Base-by-base conservation (phyloP, 2,113 vertebrate species). In the Rhadina sibilatrix region DNA sequence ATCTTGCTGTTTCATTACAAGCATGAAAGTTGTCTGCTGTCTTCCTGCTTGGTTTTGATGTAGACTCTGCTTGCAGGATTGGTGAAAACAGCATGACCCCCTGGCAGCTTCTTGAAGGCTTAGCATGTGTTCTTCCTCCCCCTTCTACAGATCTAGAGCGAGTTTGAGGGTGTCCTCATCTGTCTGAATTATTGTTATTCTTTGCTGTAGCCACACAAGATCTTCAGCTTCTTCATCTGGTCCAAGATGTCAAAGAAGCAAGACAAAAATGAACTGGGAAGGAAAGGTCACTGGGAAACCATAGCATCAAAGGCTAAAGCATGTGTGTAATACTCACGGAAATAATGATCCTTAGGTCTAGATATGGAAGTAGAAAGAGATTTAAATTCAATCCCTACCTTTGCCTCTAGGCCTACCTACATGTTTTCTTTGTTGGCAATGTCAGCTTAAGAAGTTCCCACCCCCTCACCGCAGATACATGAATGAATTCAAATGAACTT, bases 401-500 rank as follows among this genome's bases (percentile, higher is more conserved):
- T 68, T 89, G 65, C 49, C 38, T 85, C 65, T 84, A 64, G 88
- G 53, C 27, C 61, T 71, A 22, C 42, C 54, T 71, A 68, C 30
- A 2, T 53, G 42, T 82, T 87, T 75, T 85, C 42, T 74, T 74
- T 70, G 16, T 87, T 84, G 64, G 44, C 78, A 64, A 30, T 38
- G 27, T 85, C 47, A 78, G 35, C 12, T 72, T 50, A 82, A 78
- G 38, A 87, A 54, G 38, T 85, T 94, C 61, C 64, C 52, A 83
- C 75, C 68, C 59, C 22, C n/a, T 87, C 81, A 83, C 53, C 72
- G 71, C 47, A 79, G 44, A 68, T 46, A 71, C 54, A 77, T 74
- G 18, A 81, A 83, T 64, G 4, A 79, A 93, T 94, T 91, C 21
- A 78, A 89, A 94, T 52, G 16, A 91, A 91, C 84, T 90, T 85